Evolutionary conservation across 2,888 invertebrate genomes (phyloP).

Genomic region (Drosophila nr. perissopoda): DNA sequence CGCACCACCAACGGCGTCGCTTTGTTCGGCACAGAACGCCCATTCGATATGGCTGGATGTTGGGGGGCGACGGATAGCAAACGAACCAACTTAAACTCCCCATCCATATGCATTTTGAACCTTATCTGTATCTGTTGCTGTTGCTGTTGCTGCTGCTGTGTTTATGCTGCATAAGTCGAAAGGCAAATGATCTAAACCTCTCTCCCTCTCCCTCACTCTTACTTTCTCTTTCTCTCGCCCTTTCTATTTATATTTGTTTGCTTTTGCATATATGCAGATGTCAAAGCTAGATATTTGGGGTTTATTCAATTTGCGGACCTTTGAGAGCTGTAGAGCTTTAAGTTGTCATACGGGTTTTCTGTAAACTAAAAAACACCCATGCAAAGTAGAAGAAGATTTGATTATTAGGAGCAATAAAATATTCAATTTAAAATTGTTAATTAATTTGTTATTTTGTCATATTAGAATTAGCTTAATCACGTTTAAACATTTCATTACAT

Average conservation of each 20-base stretch:
- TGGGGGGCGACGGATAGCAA: neutral
- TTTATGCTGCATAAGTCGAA: slow-evolving; percentile 42
- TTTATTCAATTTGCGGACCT: neutral
- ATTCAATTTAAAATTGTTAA: neutral
- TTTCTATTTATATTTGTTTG: slow-evolving; percentile 21
- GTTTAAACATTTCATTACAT: neutral
- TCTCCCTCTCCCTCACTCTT: neutral
- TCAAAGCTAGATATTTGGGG: neutral
- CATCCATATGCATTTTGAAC: slow-evolving; percentile 25
- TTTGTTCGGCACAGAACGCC: slow-evolving; percentile 37
- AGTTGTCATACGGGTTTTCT: neutral
- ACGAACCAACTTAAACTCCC: slow-evolving; percentile 10
- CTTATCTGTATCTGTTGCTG: slow-evolving; percentile 12
- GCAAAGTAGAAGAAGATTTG: neutral
- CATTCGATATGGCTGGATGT: slow-evolving; percentile 38
- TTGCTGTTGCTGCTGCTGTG: slow-evolving; percentile 22
- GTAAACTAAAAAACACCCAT: neutral
- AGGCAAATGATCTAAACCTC: slow-evolving; percentile 42
- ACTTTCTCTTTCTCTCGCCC: neutral
- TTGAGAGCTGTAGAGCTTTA: neutral
- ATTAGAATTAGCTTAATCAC: neutral
- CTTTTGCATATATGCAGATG: slow-evolving; percentile 14
- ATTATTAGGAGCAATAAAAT: neutral
- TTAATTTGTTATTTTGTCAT: neutral
- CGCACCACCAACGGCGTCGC: slow-evolving; percentile 68